Conservation (phyloP, 2,797 vertebrate species). For the Ispidina lecontei region DNA sequence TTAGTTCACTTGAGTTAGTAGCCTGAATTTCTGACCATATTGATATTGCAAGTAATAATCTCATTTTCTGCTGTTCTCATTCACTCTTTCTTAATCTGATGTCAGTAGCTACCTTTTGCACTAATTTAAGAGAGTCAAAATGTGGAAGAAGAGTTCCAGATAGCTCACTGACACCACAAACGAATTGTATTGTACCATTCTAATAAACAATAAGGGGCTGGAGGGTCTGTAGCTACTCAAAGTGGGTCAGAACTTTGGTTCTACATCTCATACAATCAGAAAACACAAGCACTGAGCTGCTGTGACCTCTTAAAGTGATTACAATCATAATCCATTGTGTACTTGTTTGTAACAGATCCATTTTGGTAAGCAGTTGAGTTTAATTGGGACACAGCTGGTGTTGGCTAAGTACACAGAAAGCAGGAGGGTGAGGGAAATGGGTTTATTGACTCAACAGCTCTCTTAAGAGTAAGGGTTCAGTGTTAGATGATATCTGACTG, state of each 20-base stretch:
- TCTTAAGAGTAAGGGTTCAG: neutral
- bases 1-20: neutral
- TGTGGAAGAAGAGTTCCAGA: neutral
- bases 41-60: neutral
- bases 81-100: neutral
- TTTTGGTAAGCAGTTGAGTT: slow-evolving; percentile 55
- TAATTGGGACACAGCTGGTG: slow-evolving; percentile 71
- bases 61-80: neutral
- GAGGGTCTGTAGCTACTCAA: neutral
- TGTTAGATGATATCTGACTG: neutral
- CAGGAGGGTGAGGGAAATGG: slow-evolving; percentile 2
- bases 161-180: neutral
- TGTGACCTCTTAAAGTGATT: slow-evolving; percentile 54
- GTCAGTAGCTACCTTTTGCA: neutral
- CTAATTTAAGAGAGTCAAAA: neutral
- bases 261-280: neutral
- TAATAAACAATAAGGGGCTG: neutral
- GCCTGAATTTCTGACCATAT: too few relatives aligned
- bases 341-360: slow-evolving; percentile 48
- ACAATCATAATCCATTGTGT: slow-evolving; percentile 70
- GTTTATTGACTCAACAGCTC: slow-evolving; percentile 23
- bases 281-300: slow-evolving; percentile 25
- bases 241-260: neutral
- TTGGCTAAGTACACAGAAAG: slow-evolving; percentile 22
- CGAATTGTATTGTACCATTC: neutral